Evolutionary conservation across 2,888 invertebrate genomes (phyloP), one percentile per base, ranked within the genome.

Genomic region (Thelaira solivaga): DNA sequence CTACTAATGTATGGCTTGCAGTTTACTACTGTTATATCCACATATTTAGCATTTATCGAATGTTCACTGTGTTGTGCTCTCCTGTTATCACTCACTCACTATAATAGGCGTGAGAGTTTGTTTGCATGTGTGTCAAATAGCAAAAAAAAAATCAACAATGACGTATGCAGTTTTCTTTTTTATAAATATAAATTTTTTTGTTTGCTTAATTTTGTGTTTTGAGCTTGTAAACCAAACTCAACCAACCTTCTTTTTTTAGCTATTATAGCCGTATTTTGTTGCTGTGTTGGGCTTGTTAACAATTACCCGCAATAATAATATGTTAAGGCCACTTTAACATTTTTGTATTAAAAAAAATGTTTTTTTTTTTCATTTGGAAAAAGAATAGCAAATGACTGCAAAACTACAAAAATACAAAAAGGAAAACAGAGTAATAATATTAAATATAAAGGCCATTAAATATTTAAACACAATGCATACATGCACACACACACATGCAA

Each of bases 291-390:
- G 11, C 5, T 57, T 55, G 22, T 26, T 57, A 73, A 39, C 39
- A 69, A 69, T 61, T 64, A 55, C 36, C 31, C 16, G 59, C 29
- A 51, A 73, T 39, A 31, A 16, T 20, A 61, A 45, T 39, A 67
- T 76, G 59, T 72, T 71, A 67, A 53, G 76, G 76, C 65, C 76
- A 20, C 20, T 26, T 26, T 34, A 31, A 72, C 65, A 61, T 72
- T 67, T 55, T 59, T 43, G 57, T 51, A 22, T 76, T 61, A 59
- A 59, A 31, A 20, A 29, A 34, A 22, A 47, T 20, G n/a, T n/a
- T n/a, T n/a, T n/a, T n/a, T n/a, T n/a, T n/a, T 24, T 69, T 49
- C 18, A 16, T 31, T 29, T 11, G 45, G 4, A 7, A 51, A 36
- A 68, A 53, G n/a, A 2, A 24, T 43, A 43, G 34, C 22, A 13